These are phyloP conservation scores for Gracilinanus agilis DNA, from an alignment of 2,113 vertebrate genomes.

Conservation along the genomic window DNA sequence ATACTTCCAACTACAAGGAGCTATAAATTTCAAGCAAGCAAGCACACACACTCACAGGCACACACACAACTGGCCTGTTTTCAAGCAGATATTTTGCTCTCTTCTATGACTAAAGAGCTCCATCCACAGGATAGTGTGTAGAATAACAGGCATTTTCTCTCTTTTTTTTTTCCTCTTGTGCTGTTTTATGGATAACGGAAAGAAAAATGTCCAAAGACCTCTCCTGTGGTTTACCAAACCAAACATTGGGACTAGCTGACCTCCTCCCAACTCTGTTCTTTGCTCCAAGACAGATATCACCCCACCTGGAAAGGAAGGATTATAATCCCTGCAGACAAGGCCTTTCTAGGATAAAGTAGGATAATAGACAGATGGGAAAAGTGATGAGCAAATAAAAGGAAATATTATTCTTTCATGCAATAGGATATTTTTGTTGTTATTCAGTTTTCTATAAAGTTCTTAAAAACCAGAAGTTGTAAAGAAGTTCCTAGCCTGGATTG, in stretches of 20 bases:
- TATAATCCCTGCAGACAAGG: not conserved
- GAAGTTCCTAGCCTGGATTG: not conserved
- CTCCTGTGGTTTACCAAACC: not conserved
- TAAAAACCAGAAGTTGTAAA: not conserved
- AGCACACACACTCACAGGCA: not conserved
- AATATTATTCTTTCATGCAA: not conserved
- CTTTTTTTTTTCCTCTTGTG: not conserved
- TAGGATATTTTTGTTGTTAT: no score
- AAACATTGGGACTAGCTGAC: not conserved
- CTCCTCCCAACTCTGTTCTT: not conserved
- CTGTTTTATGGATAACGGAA: not conserved
- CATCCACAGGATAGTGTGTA: slow-evolving; percentile 18
- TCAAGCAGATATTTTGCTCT: not conserved
- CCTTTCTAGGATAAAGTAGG: not conserved
- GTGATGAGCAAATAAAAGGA: not conserved
- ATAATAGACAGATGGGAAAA: not conserved
- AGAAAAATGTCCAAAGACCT: not conserved
- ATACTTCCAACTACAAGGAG: not conserved
- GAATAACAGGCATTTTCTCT: not conserved
- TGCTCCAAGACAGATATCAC: not conserved
- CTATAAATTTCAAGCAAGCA: not conserved
- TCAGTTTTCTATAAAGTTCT: not conserved
- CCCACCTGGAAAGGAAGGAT: not conserved
- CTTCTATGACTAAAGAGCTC: slow-evolving; percentile 9
- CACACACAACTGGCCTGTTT: not conserved